phyloP scores from a whole-genome alignment of 2,113 vertebrate species.

The Lipophrys pholis region DNA sequence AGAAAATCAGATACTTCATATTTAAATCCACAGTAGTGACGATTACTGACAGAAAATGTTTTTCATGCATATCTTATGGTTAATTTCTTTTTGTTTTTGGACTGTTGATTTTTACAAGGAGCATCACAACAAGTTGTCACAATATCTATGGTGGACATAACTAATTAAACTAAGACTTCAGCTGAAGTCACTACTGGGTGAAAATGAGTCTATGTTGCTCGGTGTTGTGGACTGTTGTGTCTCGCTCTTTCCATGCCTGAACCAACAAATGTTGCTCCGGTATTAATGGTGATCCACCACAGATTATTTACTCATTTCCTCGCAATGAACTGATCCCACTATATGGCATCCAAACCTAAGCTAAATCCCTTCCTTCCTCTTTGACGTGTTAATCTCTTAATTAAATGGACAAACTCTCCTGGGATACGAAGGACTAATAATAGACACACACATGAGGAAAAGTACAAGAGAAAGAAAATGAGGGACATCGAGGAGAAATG shows the following conservation, averaged over 20 bases:
- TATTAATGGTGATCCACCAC: conserved; percentile 47
- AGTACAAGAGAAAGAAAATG: background rate
- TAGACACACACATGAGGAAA: conserved; percentile 37
- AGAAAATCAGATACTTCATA: too few relatives aligned
- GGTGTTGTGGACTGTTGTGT: background rate
- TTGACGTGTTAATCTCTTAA: conserved; percentile 74
- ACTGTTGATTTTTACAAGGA: too few relatives aligned
- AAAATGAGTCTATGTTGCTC: too few relatives aligned
- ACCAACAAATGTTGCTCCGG: conserved; percentile 28
- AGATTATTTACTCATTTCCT: conserved; percentile 71
- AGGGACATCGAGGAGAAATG: conserved; percentile 17
- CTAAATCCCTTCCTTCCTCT: conserved; percentile 71
- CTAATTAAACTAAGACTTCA: too few relatives aligned
- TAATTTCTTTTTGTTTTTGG: too few relatives aligned
- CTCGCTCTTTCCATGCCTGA: conserved; percentile 3
- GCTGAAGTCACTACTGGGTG: too few relatives aligned
- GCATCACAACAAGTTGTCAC: too few relatives aligned
- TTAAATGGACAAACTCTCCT: conserved; percentile 61
- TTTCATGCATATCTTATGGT: too few relatives aligned
- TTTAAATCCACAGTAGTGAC: too few relatives aligned
- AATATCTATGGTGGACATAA: too few relatives aligned
- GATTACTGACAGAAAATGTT: too few relatives aligned
- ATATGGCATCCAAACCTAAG: conserved; percentile 54
- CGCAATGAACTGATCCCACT: conserved; percentile 68
- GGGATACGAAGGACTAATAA: conserved; percentile 59